Evolutionary conservation across 2,888 invertebrate species (phyloP).

Genomic region (Mamestra brassicae): DNA sequence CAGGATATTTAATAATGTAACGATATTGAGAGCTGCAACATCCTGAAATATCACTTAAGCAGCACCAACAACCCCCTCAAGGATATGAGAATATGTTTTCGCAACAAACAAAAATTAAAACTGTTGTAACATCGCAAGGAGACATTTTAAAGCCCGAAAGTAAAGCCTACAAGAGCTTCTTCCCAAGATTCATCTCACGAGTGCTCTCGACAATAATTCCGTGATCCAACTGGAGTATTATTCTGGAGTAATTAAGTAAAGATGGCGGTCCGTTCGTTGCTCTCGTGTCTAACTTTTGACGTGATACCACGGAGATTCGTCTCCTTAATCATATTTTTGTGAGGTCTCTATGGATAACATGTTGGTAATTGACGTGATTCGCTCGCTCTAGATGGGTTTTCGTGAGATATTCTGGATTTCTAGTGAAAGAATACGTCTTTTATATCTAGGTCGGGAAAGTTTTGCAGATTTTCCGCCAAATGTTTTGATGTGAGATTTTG

Average conservation of each 20-base stretch:
- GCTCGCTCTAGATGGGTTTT: conserved; percentile 11
- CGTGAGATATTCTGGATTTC: background rate
- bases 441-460: conserved; percentile 5
- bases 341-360: conserved; percentile 24
- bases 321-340: conserved; percentile 55
- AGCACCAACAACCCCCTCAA: background rate
- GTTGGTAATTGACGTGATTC: conserved; percentile 40
- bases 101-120: conserved; percentile 16
- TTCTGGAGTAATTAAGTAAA: conserved; percentile 55
- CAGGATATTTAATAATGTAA: conserved; percentile 11
- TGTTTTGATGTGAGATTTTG: background rate
- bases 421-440: conserved; percentile 16
- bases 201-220: conserved; percentile 41
- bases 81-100: background rate
- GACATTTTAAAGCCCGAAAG: conserved; percentile 3
- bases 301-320: conserved; percentile 42
- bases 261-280: conserved; percentile 39
- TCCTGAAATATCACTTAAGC: background rate
- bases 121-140: conserved; percentile 10
- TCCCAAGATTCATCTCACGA: conserved; percentile 26
- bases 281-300: conserved; percentile 51
- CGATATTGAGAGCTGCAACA: background rate
- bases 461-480: background rate
- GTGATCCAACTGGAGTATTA: conserved; percentile 39
- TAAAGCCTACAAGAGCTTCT: conserved; percentile 9